Conservation (phyloP, 2,797 vertebrate genomes). For the Babyrousa celebensis region DNA sequence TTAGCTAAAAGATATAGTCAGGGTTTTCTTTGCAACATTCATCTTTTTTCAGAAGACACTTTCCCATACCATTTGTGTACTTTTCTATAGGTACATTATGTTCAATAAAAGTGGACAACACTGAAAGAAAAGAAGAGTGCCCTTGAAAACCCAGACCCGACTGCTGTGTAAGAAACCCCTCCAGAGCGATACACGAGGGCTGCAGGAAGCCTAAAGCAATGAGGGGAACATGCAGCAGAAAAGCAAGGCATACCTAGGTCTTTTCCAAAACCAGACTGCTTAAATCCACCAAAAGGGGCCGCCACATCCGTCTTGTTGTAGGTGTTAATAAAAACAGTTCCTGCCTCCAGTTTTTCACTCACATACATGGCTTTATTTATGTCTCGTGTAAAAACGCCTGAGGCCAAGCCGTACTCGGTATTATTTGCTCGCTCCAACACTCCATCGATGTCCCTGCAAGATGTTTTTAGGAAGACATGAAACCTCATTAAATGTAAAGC, state of each 20-base stretch:
- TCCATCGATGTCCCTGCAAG: constrained; percentile 91
- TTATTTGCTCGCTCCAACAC: constrained; percentile 92
- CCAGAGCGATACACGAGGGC: fast-evolving
- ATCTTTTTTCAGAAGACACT: background rate
- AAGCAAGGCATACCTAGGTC: constrained; percentile 90
- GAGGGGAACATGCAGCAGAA: background rate
- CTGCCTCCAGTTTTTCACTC: constrained; percentile 92
- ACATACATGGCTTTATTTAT: constrained; percentile 93
- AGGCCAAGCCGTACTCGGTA: constrained; percentile 93
- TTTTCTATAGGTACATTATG: background rate
- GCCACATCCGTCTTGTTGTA: constrained; percentile 95
- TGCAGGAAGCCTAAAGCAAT: background rate
- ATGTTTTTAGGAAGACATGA: constrained; percentile 55
- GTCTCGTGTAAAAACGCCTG: constrained; percentile 93
- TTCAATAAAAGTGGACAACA: background rate
- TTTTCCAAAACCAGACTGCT: constrained; percentile 93
- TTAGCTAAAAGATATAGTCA: background rate
- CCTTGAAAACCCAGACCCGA: background rate
- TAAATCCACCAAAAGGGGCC: constrained; percentile 93
- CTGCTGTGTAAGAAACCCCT: background rate
- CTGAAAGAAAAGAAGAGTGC: background rate
- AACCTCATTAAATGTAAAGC: background rate
- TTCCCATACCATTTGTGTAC: background rate
- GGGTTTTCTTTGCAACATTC: background rate
- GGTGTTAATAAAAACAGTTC: constrained; percentile 94